A percentile compares a stretch with the other conserved stretches of the same genome.
phyloP scores from a whole-genome alignment of 2,113 vertebrate genomes.

The Marmota flaviventris region DNA sequence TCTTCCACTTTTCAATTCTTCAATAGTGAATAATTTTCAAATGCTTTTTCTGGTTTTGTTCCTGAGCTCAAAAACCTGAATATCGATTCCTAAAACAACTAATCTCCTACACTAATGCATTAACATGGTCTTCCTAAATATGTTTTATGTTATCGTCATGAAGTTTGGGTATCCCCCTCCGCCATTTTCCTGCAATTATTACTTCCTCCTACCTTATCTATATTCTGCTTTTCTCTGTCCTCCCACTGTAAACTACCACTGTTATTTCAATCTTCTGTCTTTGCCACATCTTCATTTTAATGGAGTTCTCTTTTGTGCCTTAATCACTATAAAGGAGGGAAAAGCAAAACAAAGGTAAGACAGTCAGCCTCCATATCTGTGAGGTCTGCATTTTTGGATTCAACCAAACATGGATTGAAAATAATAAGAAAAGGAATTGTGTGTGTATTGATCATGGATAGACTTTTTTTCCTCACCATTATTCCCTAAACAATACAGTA shows the following conservation, averaged over 20 bases:
- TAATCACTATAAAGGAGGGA: background rate
- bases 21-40: background rate
- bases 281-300: rapidly evolving
- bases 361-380: background rate
- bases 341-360: background rate
- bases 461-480: background rate
- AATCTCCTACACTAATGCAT: background rate
- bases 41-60: background rate
- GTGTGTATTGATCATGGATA: background rate
- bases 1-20: background rate
- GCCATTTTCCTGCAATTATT: slow-evolving; percentile 2
- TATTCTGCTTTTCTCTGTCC: background rate
- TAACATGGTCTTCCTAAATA: background rate
- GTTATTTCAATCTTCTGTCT: background rate
- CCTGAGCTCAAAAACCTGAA: background rate
- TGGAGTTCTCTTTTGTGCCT: background rate
- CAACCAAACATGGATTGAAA: background rate
- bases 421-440: background rate
- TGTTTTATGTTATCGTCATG: background rate
- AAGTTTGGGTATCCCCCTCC: background rate
- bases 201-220: background rate
- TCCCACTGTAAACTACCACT: background rate
- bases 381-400: background rate
- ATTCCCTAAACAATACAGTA: background rate
- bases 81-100: background rate